A percentile compares a stretch with the other conserved stretches of the same genome.
Evolutionary conservation across 2,797 vertebrate genomes (phyloP).

Genomic region (Hippocampus kuda): DNA sequence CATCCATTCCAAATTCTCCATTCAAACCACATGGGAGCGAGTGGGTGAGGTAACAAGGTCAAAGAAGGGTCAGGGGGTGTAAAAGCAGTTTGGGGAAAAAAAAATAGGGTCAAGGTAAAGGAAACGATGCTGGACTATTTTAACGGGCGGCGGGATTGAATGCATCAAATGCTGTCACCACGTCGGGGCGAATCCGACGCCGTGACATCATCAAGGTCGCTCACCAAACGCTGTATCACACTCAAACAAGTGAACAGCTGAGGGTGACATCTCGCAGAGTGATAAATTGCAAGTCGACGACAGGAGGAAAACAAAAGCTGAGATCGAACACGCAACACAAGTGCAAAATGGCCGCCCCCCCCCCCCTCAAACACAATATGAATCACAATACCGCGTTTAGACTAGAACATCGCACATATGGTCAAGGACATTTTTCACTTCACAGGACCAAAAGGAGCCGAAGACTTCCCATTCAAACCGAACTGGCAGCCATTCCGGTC

Average conservation of each 20-base stretch:
- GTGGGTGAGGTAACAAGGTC: neutral
- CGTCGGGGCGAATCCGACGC: slow-evolving; percentile 19
- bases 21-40: neutral
- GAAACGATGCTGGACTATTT: neutral
- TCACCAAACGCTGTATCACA: slow-evolving; percentile 15
- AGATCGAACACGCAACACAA: too few species aligned
- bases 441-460: too few species aligned
- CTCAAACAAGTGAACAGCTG: slow-evolving; percentile 2
- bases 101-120: neutral
- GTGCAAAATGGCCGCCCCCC: too few species aligned
- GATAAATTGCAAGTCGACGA: neutral
- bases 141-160: slow-evolving; percentile 4
- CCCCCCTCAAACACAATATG: too few species aligned
- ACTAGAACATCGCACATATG: too few species aligned
- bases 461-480: too few species aligned
- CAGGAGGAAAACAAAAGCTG: neutral
- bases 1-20: neutral
- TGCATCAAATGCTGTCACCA: slow-evolving; percentile 29
- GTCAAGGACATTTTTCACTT: too few species aligned
- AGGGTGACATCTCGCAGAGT: neutral
- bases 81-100: neutral
- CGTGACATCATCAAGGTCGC: slow-evolving; percentile 24
- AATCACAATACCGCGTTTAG: too few species aligned
- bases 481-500: neutral
- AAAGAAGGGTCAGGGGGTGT: too few species aligned